A percentile compares a stretch with the other conserved stretches of the same genome.
These are phyloP conservation scores for Lagocephalus sceleratus DNA, from an alignment of 2,797 vertebrate genomes.

Conservation along the genomic window DNA sequence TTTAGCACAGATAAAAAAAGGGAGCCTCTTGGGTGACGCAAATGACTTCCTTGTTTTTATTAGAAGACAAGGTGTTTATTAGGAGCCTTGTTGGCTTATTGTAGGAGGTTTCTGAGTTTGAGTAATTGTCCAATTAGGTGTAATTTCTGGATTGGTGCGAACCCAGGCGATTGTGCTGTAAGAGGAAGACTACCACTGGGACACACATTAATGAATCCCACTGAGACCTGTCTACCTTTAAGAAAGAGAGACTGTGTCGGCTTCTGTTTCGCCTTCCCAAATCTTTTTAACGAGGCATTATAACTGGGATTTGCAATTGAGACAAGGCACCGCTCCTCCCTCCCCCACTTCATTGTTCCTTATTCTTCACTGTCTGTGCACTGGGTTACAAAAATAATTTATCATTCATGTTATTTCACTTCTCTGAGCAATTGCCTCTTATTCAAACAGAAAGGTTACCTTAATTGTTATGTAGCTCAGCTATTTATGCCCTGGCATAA, in stretches of 20 bases:
- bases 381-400: conserved; percentile 79
- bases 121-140: conserved; percentile 99
- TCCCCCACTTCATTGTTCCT: conserved; percentile 68
- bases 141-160: conserved; percentile 97
- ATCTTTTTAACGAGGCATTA: conserved; percentile 86
- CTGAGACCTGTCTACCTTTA: conserved; percentile 88
- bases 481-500: conserved; percentile 80
- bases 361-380: conserved; percentile 68
- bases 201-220: conserved; percentile 99
- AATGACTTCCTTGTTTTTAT: conserved; percentile 98
- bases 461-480: conserved; percentile 83
- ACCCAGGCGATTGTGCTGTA: conserved; percentile 88
- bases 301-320: conserved; percentile 80
- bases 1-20: conserved; percentile 87
- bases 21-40: conserved; percentile 96
- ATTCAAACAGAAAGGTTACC: conserved; percentile 82
- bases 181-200: conserved; percentile 87
- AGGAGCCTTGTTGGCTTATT: conserved; percentile 95
- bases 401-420: conserved; percentile 80
- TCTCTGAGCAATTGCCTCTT: conserved; percentile 79
- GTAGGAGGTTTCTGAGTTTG: conserved; percentile 97
- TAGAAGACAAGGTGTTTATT: conserved; percentile 99
- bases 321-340: conserved; percentile 62
- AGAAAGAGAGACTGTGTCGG: conserved; percentile 80
- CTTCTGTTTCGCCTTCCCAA: conserved; percentile 90